Evolutionary conservation across 2,888 invertebrate genomes (phyloP).

Genomic region (Ceriagrion tenellum): DNA sequence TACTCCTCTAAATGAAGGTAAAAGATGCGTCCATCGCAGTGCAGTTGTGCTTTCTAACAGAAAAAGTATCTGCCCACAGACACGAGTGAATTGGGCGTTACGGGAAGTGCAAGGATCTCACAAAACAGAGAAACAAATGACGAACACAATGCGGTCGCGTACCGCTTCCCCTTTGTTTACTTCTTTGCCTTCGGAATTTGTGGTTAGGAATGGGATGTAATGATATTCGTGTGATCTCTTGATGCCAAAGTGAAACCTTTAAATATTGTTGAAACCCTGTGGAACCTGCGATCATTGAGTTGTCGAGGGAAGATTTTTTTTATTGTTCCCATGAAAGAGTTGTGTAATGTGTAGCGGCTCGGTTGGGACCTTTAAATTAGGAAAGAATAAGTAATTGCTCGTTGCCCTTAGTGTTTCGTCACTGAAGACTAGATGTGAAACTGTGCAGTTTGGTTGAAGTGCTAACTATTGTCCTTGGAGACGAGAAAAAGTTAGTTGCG

Average conservation of each 20-base stretch:
- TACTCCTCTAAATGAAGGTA: background rate
- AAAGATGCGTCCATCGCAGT: background rate
- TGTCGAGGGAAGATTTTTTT: background rate
- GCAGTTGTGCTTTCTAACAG: background rate
- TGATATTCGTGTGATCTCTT: conserved; percentile 32
- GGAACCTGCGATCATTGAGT: background rate
- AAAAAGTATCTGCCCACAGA: background rate
- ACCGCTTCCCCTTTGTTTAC: background rate
- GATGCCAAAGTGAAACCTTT: conserved; percentile 50
- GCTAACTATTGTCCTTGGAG: background rate
- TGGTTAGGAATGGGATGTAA: background rate
- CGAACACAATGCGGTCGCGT: background rate
- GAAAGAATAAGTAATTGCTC: background rate
- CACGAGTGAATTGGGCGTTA: background rate
- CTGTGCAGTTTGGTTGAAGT: background rate
- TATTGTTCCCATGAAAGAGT: background rate
- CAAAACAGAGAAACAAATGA: background rate
- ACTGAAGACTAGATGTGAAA: background rate
- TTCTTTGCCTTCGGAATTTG: conserved; percentile 27
- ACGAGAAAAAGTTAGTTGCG: background rate
- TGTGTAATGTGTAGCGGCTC: conserved; percentile 7
- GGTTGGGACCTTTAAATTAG: background rate
- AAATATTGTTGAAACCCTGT: conserved; percentile 24
- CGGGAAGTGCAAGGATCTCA: background rate
- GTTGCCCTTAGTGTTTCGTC: conserved; percentile 15